phyloP scores from a whole-genome alignment of 2,113 vertebrate genomes.

The Pitta sordida region DNA sequence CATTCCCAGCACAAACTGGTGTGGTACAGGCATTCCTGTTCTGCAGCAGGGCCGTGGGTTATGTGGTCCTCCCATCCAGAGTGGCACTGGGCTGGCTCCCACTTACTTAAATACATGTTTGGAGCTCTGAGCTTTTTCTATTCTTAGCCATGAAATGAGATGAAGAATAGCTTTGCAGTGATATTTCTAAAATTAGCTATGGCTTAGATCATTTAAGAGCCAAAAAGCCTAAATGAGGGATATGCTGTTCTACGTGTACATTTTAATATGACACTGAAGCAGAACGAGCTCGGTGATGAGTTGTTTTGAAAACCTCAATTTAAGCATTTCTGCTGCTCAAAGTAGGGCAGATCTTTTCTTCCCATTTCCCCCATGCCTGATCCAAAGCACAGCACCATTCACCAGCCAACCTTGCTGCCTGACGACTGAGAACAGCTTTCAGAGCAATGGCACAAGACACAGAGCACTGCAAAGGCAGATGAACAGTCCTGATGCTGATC shows the following conservation, averaged over 20 bases:
- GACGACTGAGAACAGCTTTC: neutral
- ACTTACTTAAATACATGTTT: neutral
- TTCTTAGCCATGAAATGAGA: neutral
- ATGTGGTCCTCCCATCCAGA: neutral
- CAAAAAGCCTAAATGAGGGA: neutral
- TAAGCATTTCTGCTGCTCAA: neutral
- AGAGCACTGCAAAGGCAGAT: neutral
- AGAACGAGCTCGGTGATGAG: neutral
- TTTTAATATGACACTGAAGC: neutral
- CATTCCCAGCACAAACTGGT: neutral
- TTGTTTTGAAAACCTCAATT: neutral
- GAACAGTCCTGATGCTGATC: neutral
- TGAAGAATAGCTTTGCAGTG: neutral
- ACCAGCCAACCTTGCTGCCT: neutral
- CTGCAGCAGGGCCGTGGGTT: neutral
- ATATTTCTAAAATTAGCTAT: neutral
- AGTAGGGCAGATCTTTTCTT: neutral
- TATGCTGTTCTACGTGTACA: neutral
- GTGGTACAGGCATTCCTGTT: neutral
- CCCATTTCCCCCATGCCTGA: neutral
- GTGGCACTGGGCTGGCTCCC: neutral
- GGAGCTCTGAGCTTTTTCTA: neutral
- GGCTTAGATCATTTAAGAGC: neutral
- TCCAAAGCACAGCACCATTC: neutral
- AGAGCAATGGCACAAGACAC: neutral